phyloP scores from a whole-genome alignment of 2,113 vertebrate genomes.

The Choloepus hoffmanni region DNA sequence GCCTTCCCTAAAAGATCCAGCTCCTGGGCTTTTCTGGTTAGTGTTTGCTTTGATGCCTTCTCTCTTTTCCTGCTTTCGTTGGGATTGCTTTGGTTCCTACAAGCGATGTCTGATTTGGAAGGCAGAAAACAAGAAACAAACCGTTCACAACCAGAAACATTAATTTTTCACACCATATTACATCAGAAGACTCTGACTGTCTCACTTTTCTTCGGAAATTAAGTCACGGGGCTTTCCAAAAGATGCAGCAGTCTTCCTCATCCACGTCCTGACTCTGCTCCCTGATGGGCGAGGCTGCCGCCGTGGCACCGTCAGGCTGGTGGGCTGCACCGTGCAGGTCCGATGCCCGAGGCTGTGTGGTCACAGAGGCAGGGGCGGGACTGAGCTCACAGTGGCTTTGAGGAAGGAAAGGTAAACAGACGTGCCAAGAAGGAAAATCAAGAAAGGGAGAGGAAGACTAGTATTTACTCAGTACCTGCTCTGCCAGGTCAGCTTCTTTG shows the following conservation, averaged over 20 bases:
- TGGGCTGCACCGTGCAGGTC: fast-evolving
- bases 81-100: background rate
- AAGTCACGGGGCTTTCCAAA: background rate
- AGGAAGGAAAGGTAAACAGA: background rate
- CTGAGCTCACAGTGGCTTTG: background rate
- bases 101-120: conserved; percentile 59
- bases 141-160: conserved; percentile 45
- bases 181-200: background rate
- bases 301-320: fast-evolving
- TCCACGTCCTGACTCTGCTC: background rate
- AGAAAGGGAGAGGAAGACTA: background rate
- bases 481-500: background rate
- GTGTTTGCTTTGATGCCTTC: background rate
- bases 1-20: background rate
- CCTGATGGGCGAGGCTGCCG: fast-evolving
- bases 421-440: background rate
- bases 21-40: background rate
- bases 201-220: background rate
- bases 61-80: background rate
- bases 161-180: background rate
- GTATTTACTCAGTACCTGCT: background rate
- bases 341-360: fast-evolving
- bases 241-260: background rate
- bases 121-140: conserved; percentile 62
- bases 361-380: fast-evolving